These are phyloP conservation scores for Nesoenas mayeri DNA, from an alignment of 2,113 vertebrate species.

Conservation along the genomic window DNA sequence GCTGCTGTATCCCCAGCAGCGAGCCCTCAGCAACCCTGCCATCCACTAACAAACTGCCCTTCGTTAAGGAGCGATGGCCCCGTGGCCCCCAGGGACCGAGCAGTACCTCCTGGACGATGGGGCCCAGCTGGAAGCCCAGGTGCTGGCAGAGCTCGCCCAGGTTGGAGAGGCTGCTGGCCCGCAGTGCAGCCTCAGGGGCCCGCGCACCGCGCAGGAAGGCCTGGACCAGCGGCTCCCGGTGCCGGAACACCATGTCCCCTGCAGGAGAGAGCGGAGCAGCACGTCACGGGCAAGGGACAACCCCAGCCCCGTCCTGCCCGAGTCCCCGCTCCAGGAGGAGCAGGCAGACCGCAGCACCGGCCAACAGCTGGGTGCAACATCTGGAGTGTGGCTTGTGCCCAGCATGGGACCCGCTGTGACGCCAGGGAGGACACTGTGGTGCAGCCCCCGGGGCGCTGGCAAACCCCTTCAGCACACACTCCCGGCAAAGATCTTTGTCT, in stretches of 20 bases:
- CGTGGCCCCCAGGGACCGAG: neutral
- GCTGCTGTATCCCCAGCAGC: neutral
- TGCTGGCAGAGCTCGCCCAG: conserved; percentile 91
- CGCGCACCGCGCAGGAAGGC: conserved; percentile 84
- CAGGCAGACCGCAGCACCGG: neutral
- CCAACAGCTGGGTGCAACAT: neutral
- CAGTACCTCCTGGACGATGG: conserved; percentile 88
- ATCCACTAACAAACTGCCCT: no score
- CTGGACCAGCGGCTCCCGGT: conserved; percentile 81
- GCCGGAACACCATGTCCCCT: conserved; percentile 89
- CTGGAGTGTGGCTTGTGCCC: neutral
- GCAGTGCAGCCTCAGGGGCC: conserved; percentile 77
- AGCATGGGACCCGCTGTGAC: no score
- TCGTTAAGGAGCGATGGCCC: no score
- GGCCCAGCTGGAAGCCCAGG: conserved; percentile 85
- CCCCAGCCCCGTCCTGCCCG: no score
- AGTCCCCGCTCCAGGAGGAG: no score
- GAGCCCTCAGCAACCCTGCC: no score
- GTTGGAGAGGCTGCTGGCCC: conserved; percentile 94
- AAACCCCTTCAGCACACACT: no score
- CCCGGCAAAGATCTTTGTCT: neutral
- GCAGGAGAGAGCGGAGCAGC: neutral
- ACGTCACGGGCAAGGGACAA: neutral
- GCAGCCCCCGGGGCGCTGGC: no score
- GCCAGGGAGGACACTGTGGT: no score